A percentile compares a stretch with the other conserved stretches of the same genome.
These are phyloP conservation scores for Chaetorhynchus papuensis DNA, from an alignment of 2,113 vertebrate species.

Conservation along the genomic window DNA sequence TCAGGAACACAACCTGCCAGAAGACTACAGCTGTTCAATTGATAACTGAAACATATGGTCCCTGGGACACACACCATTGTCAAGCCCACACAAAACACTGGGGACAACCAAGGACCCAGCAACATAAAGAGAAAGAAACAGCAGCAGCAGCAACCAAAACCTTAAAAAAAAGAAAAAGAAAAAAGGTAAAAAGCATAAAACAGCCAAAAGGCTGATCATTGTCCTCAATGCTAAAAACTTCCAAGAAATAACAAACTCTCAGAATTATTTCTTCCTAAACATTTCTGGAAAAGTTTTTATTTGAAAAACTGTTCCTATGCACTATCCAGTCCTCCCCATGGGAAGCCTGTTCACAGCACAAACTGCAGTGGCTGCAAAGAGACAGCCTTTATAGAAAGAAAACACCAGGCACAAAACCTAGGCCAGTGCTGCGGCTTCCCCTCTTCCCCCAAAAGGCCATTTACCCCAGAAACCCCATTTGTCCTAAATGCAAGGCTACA, in stretches of 20 bases:
- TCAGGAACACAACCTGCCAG: slow-evolving; percentile 1
- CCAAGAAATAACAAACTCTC: background rate
- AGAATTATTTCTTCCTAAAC: background rate
- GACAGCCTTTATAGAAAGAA: background rate
- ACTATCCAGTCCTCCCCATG: background rate
- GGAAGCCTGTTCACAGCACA: background rate
- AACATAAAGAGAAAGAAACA: background rate
- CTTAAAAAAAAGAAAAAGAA: background rate
- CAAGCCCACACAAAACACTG: background rate
- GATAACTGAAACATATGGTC: background rate
- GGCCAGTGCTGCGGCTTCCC: background rate
- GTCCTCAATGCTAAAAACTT: background rate
- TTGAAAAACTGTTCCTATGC: background rate
- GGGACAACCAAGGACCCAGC: background rate
- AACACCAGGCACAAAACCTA: background rate
- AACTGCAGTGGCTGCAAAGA: background rate
- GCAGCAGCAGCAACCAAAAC: background rate
- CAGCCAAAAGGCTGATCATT: background rate
- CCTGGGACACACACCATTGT: background rate
- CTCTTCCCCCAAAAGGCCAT: background rate
- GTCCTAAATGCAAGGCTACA: background rate
- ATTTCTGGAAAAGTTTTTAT: background rate
- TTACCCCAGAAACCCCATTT: background rate
- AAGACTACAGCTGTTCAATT: slow-evolving; percentile 28
- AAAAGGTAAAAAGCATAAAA: background rate